Evolutionary conservation across 1,140 invertebrate genomes (phyloP).

Genomic region (Conus betulinus): DNA sequence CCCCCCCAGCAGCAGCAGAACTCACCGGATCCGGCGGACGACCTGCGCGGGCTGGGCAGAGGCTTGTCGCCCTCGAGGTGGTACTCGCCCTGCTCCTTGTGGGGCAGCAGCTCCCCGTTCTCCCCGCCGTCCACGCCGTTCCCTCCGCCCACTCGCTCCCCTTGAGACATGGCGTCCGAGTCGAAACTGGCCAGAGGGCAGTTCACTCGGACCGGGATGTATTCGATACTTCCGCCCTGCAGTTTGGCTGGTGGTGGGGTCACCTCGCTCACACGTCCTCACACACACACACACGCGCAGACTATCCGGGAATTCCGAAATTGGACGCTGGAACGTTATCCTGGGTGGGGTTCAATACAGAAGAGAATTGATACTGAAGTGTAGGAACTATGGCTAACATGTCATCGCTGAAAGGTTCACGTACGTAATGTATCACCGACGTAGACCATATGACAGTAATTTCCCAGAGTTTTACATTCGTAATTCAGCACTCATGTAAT

Average conservation of each 20-base stretch:
- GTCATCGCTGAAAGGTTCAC: too few relatives aligned
- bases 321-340: too few relatives aligned
- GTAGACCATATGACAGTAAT: too few relatives aligned
- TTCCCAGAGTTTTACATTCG: too few relatives aligned
- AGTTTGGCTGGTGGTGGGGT: not conserved
- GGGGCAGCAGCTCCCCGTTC: not conserved
- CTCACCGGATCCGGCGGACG: not conserved
- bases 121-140: not conserved
- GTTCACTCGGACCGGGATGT: conserved; percentile 1
- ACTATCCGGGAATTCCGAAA: not conserved
- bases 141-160: not conserved
- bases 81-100: not conserved
- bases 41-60: not conserved
- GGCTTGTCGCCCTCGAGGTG: not conserved
- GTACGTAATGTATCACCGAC: too few relatives aligned
- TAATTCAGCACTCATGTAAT: too few relatives aligned
- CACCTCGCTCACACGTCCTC: not conserved
- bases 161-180: not conserved
- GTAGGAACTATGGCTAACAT: too few relatives aligned
- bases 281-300: not conserved
- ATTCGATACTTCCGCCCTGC: not conserved
- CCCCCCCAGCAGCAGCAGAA: not conserved
- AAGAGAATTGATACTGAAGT: too few relatives aligned
- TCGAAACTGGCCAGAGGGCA: conserved; percentile 5
- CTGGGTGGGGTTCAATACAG: too few relatives aligned